Conservation (phyloP, 2,888 invertebrate genomes). For the Plagodis dolabraria region DNA sequence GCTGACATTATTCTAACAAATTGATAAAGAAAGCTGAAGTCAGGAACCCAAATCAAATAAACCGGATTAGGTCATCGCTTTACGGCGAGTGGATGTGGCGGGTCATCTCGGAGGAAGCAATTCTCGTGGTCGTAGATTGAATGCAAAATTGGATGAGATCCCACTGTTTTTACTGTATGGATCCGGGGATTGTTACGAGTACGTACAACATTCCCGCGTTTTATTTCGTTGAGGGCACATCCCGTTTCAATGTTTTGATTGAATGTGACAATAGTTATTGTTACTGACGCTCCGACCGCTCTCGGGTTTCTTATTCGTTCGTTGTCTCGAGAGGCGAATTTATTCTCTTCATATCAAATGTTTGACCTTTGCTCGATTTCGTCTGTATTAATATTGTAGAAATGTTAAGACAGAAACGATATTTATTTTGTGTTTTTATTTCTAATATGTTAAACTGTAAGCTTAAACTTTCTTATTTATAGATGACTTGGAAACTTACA, state of each 20-base stretch:
- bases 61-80: constrained; percentile 83
- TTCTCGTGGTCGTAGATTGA: constrained; percentile 83
- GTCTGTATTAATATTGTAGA: neutral
- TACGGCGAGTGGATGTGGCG: constrained; percentile 79
- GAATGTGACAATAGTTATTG: constrained; percentile 82
- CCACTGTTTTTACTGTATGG: constrained; percentile 79
- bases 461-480: too few relatives aligned
- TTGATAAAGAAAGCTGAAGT: constrained; percentile 73
- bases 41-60: constrained; percentile 81
- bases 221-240: constrained; percentile 72
- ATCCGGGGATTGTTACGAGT: constrained; percentile 65
- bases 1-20: constrained; percentile 64
- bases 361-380: constrained; percentile 47
- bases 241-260: constrained; percentile 76
- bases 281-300: constrained; percentile 62
- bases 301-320: constrained; percentile 58
- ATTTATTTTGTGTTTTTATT: too few relatives aligned
- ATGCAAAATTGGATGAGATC: constrained; percentile 84
- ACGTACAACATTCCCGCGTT: constrained; percentile 60
- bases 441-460: too few relatives aligned
- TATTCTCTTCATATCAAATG: constrained; percentile 54
- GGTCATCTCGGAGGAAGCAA: constrained; percentile 82
- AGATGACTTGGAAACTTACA: too few relatives aligned
- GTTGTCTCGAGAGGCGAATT: constrained; percentile 53
- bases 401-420: too few relatives aligned